Evolutionary conservation across 2,113 vertebrate genomes (phyloP), one percentile per base, ranked within the genome.

Genomic region (Tachysurus vachellii): DNA sequence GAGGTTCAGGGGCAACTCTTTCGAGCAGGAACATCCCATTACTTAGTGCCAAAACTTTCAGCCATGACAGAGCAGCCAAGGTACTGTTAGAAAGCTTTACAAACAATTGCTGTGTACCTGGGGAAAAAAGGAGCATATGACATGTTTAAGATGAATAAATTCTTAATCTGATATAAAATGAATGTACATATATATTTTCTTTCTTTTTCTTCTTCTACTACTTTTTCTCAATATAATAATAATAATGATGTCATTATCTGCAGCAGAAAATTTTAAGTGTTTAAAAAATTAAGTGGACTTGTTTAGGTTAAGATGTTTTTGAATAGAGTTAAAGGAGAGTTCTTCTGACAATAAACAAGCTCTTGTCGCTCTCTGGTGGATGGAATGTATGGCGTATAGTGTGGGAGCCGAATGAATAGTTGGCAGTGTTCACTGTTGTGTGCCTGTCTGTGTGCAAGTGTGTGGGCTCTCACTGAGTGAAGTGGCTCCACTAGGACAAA

Each of bases 41-140:
- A 93, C 92, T 97, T 94, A 96, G 91, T 11, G 96, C 97, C 89
- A 97, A 96, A 96, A 97, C 97, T 95, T 97, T 97, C 91, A 92
- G 96, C 53, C 97, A 97, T 87, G 93, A 95, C 85, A 95, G 92
- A 93, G 94, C 94, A 80, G 95, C 94, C 87, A 98, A 98, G 97
- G 98, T 99, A 88, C 21, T 19, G 6, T 80, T 23, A 42, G 28
- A 59, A 59, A 36, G 17, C 23, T 26, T 53, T 76, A 2, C 12
- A 53, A n/a, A 50, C 2, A n/a, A 53, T 14, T 76, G 17, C 64
- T 70, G 31, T 19, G 31, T 19, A 42, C 36, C 31, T 42, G 36
- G 8, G 42, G 44, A 21, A 73, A 73, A 73, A 14, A 70, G 70
- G 8, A 50, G 8, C 70, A 73, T 44, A 71, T 21, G 7, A 71